These are phyloP conservation scores for Seriola quinqueradiata DNA, from an alignment of 2,113 vertebrate species.

Conservation along the genomic window DNA sequence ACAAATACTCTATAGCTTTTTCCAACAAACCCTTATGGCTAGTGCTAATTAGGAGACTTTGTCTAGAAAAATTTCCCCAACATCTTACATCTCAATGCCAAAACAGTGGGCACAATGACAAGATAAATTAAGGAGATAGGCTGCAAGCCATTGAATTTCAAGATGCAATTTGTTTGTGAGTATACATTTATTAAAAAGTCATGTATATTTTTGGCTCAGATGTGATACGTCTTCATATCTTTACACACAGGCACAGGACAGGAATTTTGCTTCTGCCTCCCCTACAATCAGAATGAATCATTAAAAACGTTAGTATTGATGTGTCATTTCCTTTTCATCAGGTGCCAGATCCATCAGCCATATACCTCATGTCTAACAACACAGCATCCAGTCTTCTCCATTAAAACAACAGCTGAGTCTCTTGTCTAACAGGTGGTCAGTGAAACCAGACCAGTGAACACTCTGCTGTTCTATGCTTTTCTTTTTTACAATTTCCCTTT, in stretches of 20 bases:
- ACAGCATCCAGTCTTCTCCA: neutral
- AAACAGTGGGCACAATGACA: neutral
- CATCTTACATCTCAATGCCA: neutral
- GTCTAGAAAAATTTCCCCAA: accelerated
- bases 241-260: no score
- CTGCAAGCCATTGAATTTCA: no score
- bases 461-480: slow-evolving; percentile 28
- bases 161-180: no score
- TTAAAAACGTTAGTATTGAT: neutral
- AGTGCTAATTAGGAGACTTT: neutral
- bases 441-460: slow-evolving; percentile 41
- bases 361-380: neutral
- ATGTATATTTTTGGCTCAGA: no score
- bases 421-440: slow-evolving; percentile 50
- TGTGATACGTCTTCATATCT: no score
- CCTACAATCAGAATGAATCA: neutral
- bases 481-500: slow-evolving; percentile 22
- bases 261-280: neutral
- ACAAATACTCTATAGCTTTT: slow-evolving; percentile 42
- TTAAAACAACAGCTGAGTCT: slow-evolving; percentile 50
- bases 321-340: slow-evolving; percentile 6
- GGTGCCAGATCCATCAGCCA: neutral
- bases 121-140: no score
- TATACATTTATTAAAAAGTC: no score
- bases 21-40: neutral